These are phyloP conservation scores for Malthinus flaveolus DNA, from an alignment of 2,888 invertebrate species.

Conservation along the genomic window DNA sequence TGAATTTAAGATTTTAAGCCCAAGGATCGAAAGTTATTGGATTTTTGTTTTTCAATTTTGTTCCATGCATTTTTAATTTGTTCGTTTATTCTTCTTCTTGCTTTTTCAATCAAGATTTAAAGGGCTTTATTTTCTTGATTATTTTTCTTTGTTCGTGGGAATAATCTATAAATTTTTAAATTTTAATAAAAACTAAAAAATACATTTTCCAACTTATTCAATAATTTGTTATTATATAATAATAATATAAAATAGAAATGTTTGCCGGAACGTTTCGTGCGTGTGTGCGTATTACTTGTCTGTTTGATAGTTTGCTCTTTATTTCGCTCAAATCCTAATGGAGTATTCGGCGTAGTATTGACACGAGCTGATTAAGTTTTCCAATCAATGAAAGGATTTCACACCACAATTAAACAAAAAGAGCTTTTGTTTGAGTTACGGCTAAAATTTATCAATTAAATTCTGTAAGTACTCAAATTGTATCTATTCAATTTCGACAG, in stretches of 20 bases:
- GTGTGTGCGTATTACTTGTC: too few relatives aligned
- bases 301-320: too few relatives aligned
- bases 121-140: neutral
- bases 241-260: neutral
- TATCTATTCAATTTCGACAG: neutral
- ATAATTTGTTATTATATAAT: neutral
- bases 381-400: too few relatives aligned
- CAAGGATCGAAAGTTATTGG: neutral
- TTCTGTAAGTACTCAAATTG: neutral
- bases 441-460: too few relatives aligned
- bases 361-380: too few relatives aligned
- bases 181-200: neutral
- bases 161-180: constrained; percentile 4
- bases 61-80: neutral
- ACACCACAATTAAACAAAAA: too few relatives aligned
- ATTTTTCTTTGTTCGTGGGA: neutral
- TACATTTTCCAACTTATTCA: too few relatives aligned
- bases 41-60: neutral
- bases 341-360: too few relatives aligned
- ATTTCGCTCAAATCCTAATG: too few relatives aligned
- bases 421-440: too few relatives aligned
- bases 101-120: neutral
- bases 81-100: neutral
- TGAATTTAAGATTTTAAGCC: neutral
- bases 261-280: too few relatives aligned